phyloP scores from a whole-genome alignment of 2,888 invertebrate species.

The Drosophila nigritarsus region DNA sequence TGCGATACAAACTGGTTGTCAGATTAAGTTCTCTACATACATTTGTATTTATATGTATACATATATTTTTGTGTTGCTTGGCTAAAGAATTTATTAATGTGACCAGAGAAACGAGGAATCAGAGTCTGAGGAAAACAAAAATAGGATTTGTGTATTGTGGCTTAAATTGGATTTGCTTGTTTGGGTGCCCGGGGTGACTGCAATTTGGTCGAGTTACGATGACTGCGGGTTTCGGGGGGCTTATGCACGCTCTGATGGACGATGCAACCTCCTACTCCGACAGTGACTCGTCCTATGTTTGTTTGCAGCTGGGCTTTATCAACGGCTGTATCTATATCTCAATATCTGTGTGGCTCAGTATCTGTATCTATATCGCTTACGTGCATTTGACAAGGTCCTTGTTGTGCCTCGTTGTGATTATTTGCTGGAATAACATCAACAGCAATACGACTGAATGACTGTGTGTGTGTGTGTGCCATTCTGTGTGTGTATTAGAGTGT shows the following conservation, averaged over 20 bases:
- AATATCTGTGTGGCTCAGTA: slow-evolving; percentile 41
- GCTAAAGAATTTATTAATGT: slow-evolving; percentile 62
- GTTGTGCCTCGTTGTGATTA: slow-evolving; percentile 66
- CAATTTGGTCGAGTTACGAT: slow-evolving; percentile 53
- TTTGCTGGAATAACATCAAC: slow-evolving; percentile 77
- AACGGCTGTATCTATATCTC: slow-evolving; percentile 55
- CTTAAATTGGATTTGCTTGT: slow-evolving; percentile 78
- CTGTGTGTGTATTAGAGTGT: background rate
- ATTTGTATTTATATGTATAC: background rate
- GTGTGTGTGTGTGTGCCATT: background rate
- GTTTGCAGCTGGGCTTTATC: slow-evolving; percentile 58
- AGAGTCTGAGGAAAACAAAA: slow-evolving; percentile 64
- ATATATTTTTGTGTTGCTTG: slow-evolving; percentile 36
- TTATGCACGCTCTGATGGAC: slow-evolving; percentile 63
- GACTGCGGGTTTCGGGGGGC: slow-evolving; percentile 27
- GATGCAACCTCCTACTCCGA: slow-evolving; percentile 48
- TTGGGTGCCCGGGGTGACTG: slow-evolving; percentile 57
- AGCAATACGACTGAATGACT: slow-evolving; percentile 29
- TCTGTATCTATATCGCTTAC: slow-evolving; percentile 68
- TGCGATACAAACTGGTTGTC: slow-evolving; percentile 28
- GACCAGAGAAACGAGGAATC: slow-evolving; percentile 22
- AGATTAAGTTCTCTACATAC: slow-evolving; percentile 17
- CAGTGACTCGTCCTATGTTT: slow-evolving; percentile 24
- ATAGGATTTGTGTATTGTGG: slow-evolving; percentile 75
- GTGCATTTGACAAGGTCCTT: slow-evolving; percentile 74